Conservation (phyloP, 1,140 invertebrate species). For the Zaprionus lachaisei region DNA sequence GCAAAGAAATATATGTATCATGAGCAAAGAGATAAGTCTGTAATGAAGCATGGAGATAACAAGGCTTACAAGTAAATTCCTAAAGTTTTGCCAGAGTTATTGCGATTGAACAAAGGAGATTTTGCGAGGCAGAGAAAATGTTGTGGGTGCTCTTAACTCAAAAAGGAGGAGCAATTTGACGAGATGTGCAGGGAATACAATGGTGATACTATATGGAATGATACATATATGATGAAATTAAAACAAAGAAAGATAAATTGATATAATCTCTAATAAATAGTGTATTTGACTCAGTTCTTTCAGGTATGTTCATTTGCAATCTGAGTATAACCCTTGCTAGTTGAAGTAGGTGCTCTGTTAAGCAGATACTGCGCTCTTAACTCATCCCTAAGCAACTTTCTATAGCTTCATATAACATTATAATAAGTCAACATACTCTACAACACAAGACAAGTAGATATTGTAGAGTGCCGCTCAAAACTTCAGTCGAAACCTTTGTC, state of each 20-base stretch:
- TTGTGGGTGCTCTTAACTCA: neutral
- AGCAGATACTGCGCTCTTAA: neutral
- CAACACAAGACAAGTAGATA: neutral
- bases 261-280: neutral
- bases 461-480: neutral
- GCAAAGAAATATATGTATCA: neutral
- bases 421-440: neutral
- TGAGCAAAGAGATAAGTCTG: neutral
- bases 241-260: neutral
- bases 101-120: too few species aligned
- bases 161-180: neutral
- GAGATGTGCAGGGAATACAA: neutral
- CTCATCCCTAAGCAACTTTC: neutral
- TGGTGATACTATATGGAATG: too few species aligned
- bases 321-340: neutral
- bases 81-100: neutral
- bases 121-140: neutral
- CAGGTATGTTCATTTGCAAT: rapidly evolving
- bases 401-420: neutral
- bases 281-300: too few species aligned
- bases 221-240: neutral
- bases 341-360: neutral
- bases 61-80: neutral
- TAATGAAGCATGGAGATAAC: neutral
- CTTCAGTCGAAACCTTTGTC: neutral